A percentile compares a stretch with the other conserved stretches of the same genome.
Evolutionary conservation across 2,888 invertebrate genomes (phyloP).

Genomic region (Hirtodrosophila cameraria): DNA sequence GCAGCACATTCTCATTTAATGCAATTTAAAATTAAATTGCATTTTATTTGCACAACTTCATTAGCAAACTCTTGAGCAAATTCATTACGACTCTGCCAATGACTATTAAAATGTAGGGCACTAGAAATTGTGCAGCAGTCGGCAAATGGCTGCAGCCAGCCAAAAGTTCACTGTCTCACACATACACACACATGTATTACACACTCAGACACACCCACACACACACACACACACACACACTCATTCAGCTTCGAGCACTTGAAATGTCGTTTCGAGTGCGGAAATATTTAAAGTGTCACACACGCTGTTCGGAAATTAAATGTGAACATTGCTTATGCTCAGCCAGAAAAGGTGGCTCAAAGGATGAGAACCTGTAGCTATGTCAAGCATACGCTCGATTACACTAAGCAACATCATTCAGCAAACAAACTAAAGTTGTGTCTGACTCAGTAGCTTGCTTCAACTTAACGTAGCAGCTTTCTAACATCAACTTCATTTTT

Average conservation of each 20-base stretch:
- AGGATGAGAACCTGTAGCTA: not conserved
- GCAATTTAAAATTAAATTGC: slow-evolving; percentile 72
- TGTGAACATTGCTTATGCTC: slow-evolving; percentile 62
- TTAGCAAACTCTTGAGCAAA: slow-evolving; percentile 74
- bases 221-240: slow-evolving; percentile 11
- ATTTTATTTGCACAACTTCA: slow-evolving; percentile 71
- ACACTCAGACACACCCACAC: slow-evolving; percentile 9
- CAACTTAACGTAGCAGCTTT: too few species aligned
- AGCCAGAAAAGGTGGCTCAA: slow-evolving; percentile 29
- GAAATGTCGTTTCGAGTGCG: slow-evolving; percentile 70
- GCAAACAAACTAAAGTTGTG: too few species aligned
- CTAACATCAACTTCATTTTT: too few species aligned
- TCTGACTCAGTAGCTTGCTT: too few species aligned
- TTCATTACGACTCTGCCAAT: slow-evolving; percentile 70
- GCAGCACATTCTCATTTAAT: slow-evolving; percentile 57
- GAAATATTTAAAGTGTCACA: slow-evolving; percentile 80
- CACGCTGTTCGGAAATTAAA: slow-evolving; percentile 76
- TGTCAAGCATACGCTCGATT: slow-evolving; percentile 10
- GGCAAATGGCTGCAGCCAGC: slow-evolving; percentile 46
- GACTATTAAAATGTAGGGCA: slow-evolving; percentile 75
- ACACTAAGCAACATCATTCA: slow-evolving; percentile 27
- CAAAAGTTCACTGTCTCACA: slow-evolving; percentile 38
- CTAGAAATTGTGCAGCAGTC: slow-evolving; percentile 18
- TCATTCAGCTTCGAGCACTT: slow-evolving; percentile 35
- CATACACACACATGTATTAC: not conserved